A percentile compares a stretch with the other conserved stretches of the same genome.
Conservation (phyloP, 2,888 invertebrate species). For the Limnephilus lunatus region DNA sequence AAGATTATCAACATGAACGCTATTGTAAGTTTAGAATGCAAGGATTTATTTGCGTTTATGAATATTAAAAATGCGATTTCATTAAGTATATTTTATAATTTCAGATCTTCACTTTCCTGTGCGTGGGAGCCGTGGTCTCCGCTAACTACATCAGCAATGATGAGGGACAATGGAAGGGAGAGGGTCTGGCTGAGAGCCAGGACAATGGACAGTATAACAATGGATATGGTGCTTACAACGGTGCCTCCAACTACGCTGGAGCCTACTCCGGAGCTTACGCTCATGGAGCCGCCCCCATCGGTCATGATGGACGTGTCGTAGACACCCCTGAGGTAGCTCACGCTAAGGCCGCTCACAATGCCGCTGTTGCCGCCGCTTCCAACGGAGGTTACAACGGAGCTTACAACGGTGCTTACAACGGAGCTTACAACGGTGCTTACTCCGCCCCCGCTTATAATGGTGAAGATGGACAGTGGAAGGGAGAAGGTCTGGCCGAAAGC, state of each 20-base stretch:
- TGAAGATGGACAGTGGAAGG: conserved; percentile 50
- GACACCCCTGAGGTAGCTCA: conserved; percentile 64
- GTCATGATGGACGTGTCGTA: conserved; percentile 55
- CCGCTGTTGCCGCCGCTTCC: conserved; percentile 66
- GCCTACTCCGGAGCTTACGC: conserved; percentile 32
- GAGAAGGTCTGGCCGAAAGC: conserved; percentile 50
- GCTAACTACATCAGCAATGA: conserved; percentile 54
- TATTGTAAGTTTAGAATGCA: not conserved
- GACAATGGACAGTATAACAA: conserved; percentile 59
- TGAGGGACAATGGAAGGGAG: conserved; percentile 63
- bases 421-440: conserved; percentile 70
- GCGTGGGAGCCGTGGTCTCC: conserved; percentile 55
- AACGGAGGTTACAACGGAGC: too few species aligned
- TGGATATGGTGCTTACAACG: conserved; percentile 12
- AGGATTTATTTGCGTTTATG: too few species aligned
- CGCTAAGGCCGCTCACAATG: conserved; percentile 66
- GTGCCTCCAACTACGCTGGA: conserved; percentile 40
- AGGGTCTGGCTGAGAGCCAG: conserved; percentile 63
- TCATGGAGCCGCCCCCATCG: conserved; percentile 45
- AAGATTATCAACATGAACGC: conserved; percentile 35
- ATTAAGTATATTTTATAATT: too few species aligned
- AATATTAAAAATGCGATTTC: too few species aligned
- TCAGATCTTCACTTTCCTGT: conserved; percentile 56
- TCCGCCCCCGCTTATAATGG: conserved; percentile 65
- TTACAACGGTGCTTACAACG: conserved; percentile 68